phyloP scores from a whole-genome alignment of 1,140 invertebrate species.

The Mylabris phalerata region DNA sequence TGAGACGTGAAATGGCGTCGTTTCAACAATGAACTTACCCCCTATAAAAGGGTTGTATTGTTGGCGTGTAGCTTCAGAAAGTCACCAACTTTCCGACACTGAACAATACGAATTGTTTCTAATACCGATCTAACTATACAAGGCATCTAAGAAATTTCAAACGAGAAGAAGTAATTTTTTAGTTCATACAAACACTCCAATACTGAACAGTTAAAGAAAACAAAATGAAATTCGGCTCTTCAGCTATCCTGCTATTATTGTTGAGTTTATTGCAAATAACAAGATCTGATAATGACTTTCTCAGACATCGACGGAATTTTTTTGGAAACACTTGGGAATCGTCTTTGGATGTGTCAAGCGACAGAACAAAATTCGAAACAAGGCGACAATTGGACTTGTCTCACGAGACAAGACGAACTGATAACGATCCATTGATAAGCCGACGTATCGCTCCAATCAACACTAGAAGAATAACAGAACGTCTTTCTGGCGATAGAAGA shows the following conservation, averaged over 20 bases:
- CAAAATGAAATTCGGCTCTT: background rate
- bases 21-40: too few relatives aligned
- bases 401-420: too few relatives aligned
- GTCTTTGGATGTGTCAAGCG: background rate
- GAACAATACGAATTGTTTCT: background rate
- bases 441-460: too few relatives aligned
- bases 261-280: conserved; percentile 3
- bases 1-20: conserved; percentile 3
- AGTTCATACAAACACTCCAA: conserved; percentile 1
- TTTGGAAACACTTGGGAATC: conserved; percentile 11
- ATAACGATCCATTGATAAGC: too few relatives aligned
- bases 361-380: background rate
- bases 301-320: conserved; percentile 6
- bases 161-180: background rate
- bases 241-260: background rate
- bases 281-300: conserved; percentile 6
- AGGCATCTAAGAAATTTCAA: background rate
- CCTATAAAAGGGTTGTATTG: conserved; percentile 1
- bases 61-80: conserved; percentile 1
- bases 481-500: too few relatives aligned
- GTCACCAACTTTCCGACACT: conserved; percentile 5
- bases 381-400: too few relatives aligned
- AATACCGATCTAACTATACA: conserved; percentile 13
- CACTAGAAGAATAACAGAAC: too few relatives aligned
- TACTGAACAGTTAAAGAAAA: conserved; percentile 8